Conservation (phyloP, 2,113 vertebrate species). For the Tenrec ecaudatus region DNA sequence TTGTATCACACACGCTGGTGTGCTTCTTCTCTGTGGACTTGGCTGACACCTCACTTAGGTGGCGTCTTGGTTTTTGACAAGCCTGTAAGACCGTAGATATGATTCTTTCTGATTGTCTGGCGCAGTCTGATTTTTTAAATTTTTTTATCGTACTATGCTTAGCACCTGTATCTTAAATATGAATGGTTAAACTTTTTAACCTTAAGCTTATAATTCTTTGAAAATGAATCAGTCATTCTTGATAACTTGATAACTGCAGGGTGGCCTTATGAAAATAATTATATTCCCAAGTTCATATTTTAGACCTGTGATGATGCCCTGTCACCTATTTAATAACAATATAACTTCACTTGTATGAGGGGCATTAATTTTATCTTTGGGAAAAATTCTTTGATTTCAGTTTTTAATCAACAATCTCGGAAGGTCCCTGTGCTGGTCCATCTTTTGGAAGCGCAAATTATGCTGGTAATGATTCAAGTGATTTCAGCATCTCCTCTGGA, state of each 20-base stretch:
- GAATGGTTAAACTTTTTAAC: background rate
- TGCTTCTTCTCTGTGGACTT: no score
- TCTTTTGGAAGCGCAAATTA: background rate
- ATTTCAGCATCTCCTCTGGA: background rate
- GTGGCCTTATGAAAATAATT: background rate
- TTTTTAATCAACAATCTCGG: no score
- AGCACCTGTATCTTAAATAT: no score
- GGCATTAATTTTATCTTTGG: no score
- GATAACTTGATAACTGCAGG: background rate
- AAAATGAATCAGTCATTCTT: constrained; percentile 30
- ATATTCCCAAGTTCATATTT: background rate
- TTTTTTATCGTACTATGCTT: no score
- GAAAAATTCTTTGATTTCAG: no score
- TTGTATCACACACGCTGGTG: no score
- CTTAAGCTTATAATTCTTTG: background rate
- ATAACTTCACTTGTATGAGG: background rate
- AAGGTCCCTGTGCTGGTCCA: background rate
- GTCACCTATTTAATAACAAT: background rate
- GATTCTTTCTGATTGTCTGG: no score
- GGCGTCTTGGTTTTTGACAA: no score
- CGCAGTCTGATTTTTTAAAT: no score
- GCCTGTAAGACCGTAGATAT: no score
- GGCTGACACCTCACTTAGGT: no score
- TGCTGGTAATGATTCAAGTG: background rate
- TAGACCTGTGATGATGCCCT: background rate